phyloP scores from a whole-genome alignment of 2,888 invertebrate species.

The Brachyptera putata region DNA sequence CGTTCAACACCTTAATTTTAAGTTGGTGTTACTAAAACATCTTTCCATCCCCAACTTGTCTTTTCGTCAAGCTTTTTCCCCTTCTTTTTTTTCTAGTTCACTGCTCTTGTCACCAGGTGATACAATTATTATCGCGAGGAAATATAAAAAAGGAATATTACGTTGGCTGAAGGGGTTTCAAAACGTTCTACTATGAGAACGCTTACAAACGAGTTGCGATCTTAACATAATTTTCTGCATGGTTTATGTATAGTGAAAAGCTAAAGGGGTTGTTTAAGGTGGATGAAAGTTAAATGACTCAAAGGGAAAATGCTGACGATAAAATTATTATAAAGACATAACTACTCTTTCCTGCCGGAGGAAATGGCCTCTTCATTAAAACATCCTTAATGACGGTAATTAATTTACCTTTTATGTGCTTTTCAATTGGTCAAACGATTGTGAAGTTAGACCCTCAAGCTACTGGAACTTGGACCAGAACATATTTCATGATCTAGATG shows the following conservation, averaged over 20 bases:
- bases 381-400: background rate
- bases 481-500: no score
- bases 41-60: background rate
- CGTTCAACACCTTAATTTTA: background rate
- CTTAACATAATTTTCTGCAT: background rate
- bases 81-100: background rate
- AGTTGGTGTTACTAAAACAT: background rate
- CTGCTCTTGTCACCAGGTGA: background rate
- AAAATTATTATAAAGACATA: slow-evolving; percentile 4
- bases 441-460: no score
- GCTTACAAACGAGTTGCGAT: background rate
- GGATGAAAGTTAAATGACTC: slow-evolving; percentile 14
- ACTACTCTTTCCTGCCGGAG: background rate
- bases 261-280: background rate
- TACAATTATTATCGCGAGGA: background rate
- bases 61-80: no score
- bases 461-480: no score
- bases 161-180: background rate
- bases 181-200: background rate
- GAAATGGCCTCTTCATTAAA: background rate
- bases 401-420: background rate
- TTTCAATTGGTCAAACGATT: no score
- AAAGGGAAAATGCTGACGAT: slow-evolving; percentile 15
- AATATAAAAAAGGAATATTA: background rate
- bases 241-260: background rate